These are phyloP conservation scores for Drosophila nannoptera DNA, from an alignment of 1,140 invertebrate genomes.

Conservation along the genomic window DNA sequence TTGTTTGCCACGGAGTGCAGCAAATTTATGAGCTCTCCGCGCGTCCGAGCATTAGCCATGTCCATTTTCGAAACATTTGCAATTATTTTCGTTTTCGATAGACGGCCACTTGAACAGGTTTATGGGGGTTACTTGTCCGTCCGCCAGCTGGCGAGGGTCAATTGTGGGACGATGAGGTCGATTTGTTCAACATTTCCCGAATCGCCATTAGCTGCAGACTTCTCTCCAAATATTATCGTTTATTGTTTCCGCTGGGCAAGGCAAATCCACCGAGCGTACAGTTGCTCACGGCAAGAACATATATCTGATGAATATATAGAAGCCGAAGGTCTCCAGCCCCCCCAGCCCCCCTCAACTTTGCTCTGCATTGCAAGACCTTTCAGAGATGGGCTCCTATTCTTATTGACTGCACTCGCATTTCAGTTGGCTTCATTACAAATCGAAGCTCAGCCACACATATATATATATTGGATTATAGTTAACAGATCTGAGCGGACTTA, in stretches of 20 bases:
- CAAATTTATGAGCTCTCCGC: constrained; percentile 35
- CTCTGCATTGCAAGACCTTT: no score
- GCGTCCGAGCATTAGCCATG: constrained; percentile 44
- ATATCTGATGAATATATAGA: no score
- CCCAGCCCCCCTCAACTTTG: no score
- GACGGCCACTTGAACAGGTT: constrained; percentile 16
- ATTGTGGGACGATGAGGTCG: constrained; percentile 43
- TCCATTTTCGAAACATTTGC: constrained; percentile 55
- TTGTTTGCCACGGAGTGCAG: constrained; percentile 39
- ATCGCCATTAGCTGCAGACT: constrained; percentile 28
- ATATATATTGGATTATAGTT: background rate
- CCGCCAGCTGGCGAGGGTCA: constrained; percentile 12
- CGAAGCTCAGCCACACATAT: no score
- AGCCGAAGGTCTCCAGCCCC: no score
- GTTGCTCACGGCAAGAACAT: no score
- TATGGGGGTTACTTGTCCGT: constrained; percentile 47
- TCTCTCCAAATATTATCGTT: background rate
- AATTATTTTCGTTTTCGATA: constrained; percentile 50
- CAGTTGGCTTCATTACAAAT: no score
- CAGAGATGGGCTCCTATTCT: no score
- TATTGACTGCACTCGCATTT: no score
- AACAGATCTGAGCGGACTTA: background rate
- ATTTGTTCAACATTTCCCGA: constrained; percentile 63
- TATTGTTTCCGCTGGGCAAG: background rate
- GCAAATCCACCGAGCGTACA: background rate